Conservation (phyloP, 2,797 vertebrate genomes). For the Prionace glauca region DNA sequence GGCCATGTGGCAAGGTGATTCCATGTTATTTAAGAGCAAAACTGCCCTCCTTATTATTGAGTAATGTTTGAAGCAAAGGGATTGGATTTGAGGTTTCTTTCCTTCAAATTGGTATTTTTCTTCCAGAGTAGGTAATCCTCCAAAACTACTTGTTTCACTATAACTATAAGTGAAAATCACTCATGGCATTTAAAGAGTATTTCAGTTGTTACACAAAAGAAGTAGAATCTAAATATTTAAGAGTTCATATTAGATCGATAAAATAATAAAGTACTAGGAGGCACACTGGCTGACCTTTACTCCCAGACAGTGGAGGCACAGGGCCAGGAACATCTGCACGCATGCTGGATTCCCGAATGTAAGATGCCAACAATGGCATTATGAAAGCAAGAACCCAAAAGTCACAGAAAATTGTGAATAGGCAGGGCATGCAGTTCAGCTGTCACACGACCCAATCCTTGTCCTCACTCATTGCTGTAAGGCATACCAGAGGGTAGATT, state of each 20-base stretch:
- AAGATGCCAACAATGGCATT: background rate
- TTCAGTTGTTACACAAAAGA: background rate
- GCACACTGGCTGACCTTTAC: background rate
- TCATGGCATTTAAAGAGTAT: background rate
- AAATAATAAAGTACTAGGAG: background rate
- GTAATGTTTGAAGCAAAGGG: background rate
- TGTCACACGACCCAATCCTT: background rate
- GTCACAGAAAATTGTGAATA: background rate
- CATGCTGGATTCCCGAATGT: background rate
- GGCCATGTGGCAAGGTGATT: no score
- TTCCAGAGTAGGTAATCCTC: background rate
- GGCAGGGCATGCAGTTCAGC: background rate
- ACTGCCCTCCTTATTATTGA: no score
- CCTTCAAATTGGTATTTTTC: background rate
- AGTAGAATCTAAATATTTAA: background rate
- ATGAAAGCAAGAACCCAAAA: background rate
- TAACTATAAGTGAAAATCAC: background rate
- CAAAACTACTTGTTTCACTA: background rate
- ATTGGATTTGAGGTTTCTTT: background rate
- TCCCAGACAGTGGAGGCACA: background rate
- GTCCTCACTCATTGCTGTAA: background rate
- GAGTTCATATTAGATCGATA: background rate
- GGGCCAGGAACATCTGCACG: no score
- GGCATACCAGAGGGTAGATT: background rate
- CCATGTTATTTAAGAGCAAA: background rate